Evolutionary conservation across 2,113 vertebrate genomes (phyloP), one percentile per base, ranked within the genome.

Genomic region (Hiodon alosoides): DNA sequence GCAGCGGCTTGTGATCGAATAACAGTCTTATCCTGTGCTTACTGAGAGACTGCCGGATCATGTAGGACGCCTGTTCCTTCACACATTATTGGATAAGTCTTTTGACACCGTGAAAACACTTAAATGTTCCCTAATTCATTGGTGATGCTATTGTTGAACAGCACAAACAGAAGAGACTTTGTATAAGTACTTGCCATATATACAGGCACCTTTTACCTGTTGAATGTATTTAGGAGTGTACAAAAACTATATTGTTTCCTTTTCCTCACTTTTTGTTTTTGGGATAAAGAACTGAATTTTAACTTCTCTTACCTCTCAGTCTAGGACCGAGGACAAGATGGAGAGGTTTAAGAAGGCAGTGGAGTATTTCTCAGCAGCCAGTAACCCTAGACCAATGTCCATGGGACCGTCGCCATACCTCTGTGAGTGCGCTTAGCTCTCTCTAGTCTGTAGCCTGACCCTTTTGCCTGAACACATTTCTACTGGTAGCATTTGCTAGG

Each of bases 311-410:
- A 6, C 55, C 16, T 57, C 57, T 66, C 82, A 96, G 95, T 96
- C 94, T 80, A 93, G 94, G 72, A 96, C 91, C 83, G 94, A 95
- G 89, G 94, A 97, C 86, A 97, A 97, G 83, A 91, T 95, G 59
- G 92, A 93, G 71, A 89, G 94, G 61, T 96, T 96, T 88, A 96
- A 96, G 85, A 95, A 94, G 86, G 95, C 95, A 76, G 95, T 97
- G 86, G 94, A 95, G 68, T 97, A 95, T 83, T 97, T 96, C 85
- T 94, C 94, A 55, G 90, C 91, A 76, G 93, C 94, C 86, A 93
- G 91, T 87, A 95, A 95, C 86, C 90, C 92, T 54, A 90, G 92
- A 79, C 91, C 92, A 2, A 87, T 92, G 53, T 91, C 89, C 83
- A 86, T 93, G 87, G 91, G 91, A 79, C 91, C 92, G 54, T 89